These are phyloP conservation scores for Amorpha juglandis DNA, from an alignment of 2,888 invertebrate species.

Conservation along the genomic window DNA sequence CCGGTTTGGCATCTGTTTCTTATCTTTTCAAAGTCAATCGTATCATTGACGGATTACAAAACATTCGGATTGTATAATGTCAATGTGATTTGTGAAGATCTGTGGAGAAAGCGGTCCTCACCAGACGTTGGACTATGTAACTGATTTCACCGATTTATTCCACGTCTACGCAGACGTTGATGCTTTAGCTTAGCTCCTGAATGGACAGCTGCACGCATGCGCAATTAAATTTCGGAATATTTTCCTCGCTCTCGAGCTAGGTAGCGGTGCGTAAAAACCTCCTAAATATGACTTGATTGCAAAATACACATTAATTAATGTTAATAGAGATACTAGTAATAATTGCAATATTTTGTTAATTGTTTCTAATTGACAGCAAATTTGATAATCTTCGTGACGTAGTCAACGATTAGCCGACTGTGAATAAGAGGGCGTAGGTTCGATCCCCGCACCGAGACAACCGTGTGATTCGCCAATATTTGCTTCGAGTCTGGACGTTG, in stretches of 20 bases:
- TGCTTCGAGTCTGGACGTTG: too few species aligned
- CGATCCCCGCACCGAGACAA: too few species aligned
- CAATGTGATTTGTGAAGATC: constrained; percentile 46
- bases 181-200: constrained; percentile 15
- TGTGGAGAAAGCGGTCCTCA: constrained; percentile 57
- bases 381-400: too few species aligned
- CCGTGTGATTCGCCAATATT: too few species aligned
- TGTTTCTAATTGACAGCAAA: neutral
- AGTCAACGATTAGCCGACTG: too few species aligned
- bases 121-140: constrained; percentile 50
- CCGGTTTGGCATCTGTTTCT: neutral
- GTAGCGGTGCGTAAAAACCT: neutral
- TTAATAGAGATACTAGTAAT: neutral
- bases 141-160: constrained; percentile 56
- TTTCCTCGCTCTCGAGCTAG: constrained; percentile 1
- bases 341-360: neutral
- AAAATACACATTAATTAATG: neutral
- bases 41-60: neutral
- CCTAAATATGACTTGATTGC: neutral
- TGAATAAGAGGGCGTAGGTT: too few species aligned
- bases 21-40: neutral
- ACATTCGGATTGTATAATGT: constrained; percentile 15
- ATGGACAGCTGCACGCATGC: constrained; percentile 21
- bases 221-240: constrained; percentile 23
- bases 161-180: constrained; percentile 12